Evolutionary conservation across 2,113 vertebrate genomes (phyloP).

Genomic region (Entelurus aequoreus): DNA sequence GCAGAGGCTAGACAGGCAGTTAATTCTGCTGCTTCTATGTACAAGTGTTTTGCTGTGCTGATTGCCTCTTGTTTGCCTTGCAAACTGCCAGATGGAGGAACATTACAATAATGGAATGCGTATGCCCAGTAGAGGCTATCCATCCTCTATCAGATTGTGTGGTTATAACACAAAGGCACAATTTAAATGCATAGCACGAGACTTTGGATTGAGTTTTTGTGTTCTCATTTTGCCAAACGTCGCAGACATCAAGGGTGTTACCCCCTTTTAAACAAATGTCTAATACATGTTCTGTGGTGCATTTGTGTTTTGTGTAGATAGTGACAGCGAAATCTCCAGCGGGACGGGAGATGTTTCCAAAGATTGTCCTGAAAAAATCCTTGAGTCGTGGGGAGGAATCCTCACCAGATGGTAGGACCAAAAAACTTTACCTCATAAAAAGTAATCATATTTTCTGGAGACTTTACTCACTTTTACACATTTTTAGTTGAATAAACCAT

Average conservation of each 20-base stretch:
- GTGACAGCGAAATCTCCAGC: conserved; percentile 95
- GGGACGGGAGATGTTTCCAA: conserved; percentile 97
- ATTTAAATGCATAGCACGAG: conserved; percentile 6
- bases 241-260: background rate
- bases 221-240: background rate
- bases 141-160: conserved; percentile 26
- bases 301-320: conserved; percentile 74
- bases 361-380: conserved; percentile 96
- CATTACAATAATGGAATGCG: conserved; percentile 43
- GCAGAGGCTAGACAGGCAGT: conserved; percentile 40
- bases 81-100: conserved; percentile 23
- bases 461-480: background rate
- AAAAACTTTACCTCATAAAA: background rate
- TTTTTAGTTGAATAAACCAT: background rate
- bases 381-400: conserved; percentile 94
- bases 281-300: conserved; percentile 1
- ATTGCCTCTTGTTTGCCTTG: conserved; percentile 51
- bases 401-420: conserved; percentile 85
- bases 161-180: background rate
- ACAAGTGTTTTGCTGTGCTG: conserved; percentile 46
- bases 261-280: conserved; percentile 2
- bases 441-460: background rate
- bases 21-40: conserved; percentile 43
- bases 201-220: background rate
- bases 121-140: conserved; percentile 34